Conservation (phyloP, 2,113 vertebrate genomes). For the Aptenodytes forsteri region DNA sequence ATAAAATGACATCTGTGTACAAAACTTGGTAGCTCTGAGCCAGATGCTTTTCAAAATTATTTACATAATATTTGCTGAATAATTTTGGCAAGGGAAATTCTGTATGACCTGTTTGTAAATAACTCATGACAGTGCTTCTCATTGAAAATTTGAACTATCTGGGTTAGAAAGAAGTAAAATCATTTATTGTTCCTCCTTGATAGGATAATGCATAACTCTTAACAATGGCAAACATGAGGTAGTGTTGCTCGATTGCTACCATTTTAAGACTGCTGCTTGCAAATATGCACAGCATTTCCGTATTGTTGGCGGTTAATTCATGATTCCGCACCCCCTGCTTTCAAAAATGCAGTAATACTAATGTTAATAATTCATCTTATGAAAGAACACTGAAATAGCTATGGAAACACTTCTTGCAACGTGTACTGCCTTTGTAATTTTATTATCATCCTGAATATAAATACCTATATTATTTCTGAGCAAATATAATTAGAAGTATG, state of each 20-base stretch:
- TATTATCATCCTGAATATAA: background rate
- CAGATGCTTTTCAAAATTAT: slow-evolving; percentile 1
- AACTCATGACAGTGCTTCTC: background rate
- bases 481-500: background rate
- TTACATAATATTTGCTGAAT: background rate
- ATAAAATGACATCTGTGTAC: background rate
- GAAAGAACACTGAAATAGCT: background rate
- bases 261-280: background rate
- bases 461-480: background rate
- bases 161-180: background rate
- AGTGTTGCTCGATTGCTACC: background rate
- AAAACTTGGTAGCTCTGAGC: background rate
- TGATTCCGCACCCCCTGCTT: background rate
- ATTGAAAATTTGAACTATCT: background rate
- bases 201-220: background rate
- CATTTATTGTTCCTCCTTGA: background rate
- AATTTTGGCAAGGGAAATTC: background rate
- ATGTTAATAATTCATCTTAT: background rate
- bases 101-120: background rate
- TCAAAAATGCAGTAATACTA: background rate
- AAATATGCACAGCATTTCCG: background rate
- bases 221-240: background rate
- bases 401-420: background rate
- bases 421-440: background rate
- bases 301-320: rapidly evolving